Evolutionary conservation across 2,797 vertebrate genomes (phyloP), one percentile per base, ranked within the genome.

Genomic region (Microctenopoma stevenorrisi): DNA sequence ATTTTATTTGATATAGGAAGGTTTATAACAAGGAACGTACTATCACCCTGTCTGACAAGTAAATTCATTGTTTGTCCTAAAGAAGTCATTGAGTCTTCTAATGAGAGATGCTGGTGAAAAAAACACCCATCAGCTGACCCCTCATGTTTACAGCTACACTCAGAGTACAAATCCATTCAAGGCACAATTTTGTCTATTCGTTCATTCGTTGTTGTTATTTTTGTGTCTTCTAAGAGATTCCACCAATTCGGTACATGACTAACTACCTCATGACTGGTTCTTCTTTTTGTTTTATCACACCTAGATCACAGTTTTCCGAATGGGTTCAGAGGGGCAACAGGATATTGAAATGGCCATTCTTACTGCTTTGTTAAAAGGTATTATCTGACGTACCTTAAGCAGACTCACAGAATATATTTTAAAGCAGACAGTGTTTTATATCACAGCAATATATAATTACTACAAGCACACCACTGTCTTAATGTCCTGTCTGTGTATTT

Each of bases 321-420:
- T 99, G 97, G 97, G 97, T 3, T 96, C 96, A 0, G 98, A 98
- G 70, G 96, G 96, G 35, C 97, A 98, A 60, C 96, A 97, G 42
- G 98, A 99, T 73, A 96, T 99, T 38, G 98, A 99, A 91, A 99
- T 99, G 97, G 96, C 98, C 26, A 98, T 99, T 86, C 89, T 99
- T 37, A 99, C 97, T 0, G 98, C 98, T 33, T 91, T 99, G 68
- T 89, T 99, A 60, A 99, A 99, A 96, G 98, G 98, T 99, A 93
- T 38, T 11, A 12, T 75, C 22, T 28, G 30, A 38, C 0, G 18
- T 46, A 46, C n/a, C 16, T 16, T 44, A 44, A 16, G 16, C 16
- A 16, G 42, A 47, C 46, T 18, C 11, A 46, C 15, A 46, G 43
- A 18, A 18, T 9, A 46, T 46, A 7, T 3, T 16, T 16, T 15